These are phyloP conservation scores for Eilema caniola DNA, from an alignment of 2,888 invertebrate genomes.

Conservation along the genomic window DNA sequence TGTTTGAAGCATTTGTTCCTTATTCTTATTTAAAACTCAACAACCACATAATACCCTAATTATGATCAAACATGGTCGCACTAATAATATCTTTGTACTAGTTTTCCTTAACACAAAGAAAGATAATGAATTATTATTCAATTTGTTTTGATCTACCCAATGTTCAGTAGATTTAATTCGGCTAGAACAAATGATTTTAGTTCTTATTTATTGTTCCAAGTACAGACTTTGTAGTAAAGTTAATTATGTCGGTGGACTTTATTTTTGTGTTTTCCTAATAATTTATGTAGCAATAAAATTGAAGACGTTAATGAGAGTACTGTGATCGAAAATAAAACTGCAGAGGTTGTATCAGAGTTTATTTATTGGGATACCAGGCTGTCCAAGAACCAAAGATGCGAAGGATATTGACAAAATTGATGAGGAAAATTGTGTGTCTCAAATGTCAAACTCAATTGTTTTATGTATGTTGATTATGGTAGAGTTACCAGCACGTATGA, in stretches of 20 bases:
- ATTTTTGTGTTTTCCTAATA: not conserved
- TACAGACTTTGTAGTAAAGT: conserved; percentile 24
- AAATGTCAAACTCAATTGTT: too few species aligned
- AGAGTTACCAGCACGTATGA: too few species aligned
- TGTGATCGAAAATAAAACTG: too few species aligned
- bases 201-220: conserved; percentile 31
- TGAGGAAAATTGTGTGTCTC: too few species aligned
- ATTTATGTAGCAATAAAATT: not conserved
- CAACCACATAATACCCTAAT: not conserved
- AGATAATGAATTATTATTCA: conserved; percentile 43
- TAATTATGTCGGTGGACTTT: conserved; percentile 17
- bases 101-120: conserved; percentile 46
- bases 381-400: too few species aligned
- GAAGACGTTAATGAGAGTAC: too few species aligned
- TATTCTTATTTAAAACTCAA: too few species aligned
- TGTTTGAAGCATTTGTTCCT: too few species aligned
- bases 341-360: too few species aligned
- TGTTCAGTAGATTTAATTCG: conserved; percentile 39
- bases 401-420: too few species aligned
- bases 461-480: too few species aligned
- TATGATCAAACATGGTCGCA: conserved; percentile 30
- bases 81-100: conserved; percentile 32
- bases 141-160: conserved; percentile 43
- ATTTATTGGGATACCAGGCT: too few species aligned
- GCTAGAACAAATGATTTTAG: conserved; percentile 41